These are phyloP conservation scores for Cyprinus carpio DNA, from an alignment of 2,113 vertebrate species.

Conservation along the genomic window DNA sequence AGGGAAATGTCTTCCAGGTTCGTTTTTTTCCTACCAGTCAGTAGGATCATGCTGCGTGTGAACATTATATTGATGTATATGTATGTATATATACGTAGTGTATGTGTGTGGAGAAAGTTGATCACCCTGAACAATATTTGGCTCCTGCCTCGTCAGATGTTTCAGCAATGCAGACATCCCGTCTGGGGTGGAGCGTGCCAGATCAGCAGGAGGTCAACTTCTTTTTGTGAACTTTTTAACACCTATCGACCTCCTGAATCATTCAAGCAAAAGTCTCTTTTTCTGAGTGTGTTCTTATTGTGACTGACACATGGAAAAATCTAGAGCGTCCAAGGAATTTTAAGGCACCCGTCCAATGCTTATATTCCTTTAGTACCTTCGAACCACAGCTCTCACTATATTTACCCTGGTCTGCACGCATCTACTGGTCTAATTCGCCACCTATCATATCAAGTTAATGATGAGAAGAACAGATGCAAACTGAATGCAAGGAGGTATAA, in stretches of 20 bases:
- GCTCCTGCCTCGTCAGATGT: constrained; percentile 53
- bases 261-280: constrained; percentile 59
- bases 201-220: constrained; percentile 56
- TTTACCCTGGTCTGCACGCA: neutral
- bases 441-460: neutral
- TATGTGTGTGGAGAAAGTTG: constrained; percentile 17
- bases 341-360: neutral
- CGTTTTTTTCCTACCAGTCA: neutral
- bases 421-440: neutral
- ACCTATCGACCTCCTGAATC: constrained; percentile 61
- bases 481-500: neutral
- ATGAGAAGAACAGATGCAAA: constrained; percentile 6
- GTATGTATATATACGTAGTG: neutral
- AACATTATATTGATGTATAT: constrained; percentile 1
- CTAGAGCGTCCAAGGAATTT: constrained; percentile 39
- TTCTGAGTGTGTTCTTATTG: constrained; percentile 42
- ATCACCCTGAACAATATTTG: constrained; percentile 56
- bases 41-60: neutral
- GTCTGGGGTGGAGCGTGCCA: constrained; percentile 56
- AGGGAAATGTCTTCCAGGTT: neutral
- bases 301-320: constrained; percentile 29
- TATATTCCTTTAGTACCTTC: neutral
- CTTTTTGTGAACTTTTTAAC: constrained; percentile 63
- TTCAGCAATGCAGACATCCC: constrained; percentile 67
- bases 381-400: neutral